phyloP scores from a whole-genome alignment of 2,888 invertebrate species.

The Noctua janthina region DNA sequence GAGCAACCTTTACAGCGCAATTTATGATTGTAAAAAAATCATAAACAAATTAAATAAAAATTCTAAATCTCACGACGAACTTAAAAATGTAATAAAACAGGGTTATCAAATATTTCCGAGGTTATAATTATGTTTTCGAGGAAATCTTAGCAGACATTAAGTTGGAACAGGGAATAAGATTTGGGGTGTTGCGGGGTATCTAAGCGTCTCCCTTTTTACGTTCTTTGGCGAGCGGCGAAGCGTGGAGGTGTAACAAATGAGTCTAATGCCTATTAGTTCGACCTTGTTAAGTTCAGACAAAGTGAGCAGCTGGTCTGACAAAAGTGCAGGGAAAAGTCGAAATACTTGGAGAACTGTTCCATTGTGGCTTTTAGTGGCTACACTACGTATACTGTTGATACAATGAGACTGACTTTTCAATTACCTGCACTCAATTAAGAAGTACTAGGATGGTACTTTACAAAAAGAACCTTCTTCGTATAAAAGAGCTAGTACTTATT shows the following conservation, averaged over 20 bases:
- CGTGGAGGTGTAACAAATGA: slow-evolving; percentile 87
- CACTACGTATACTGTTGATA: slow-evolving; percentile 34
- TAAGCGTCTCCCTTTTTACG: slow-evolving; percentile 80
- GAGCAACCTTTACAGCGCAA: slow-evolving; percentile 76
- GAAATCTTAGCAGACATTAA: slow-evolving; percentile 64
- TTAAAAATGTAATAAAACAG: slow-evolving; percentile 37
- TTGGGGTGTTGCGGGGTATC: slow-evolving; percentile 77
- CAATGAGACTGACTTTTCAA: slow-evolving; percentile 57
- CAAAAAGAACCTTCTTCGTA: slow-evolving; percentile 3
- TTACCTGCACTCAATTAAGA: slow-evolving; percentile 38
- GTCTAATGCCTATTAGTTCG: slow-evolving; percentile 87
- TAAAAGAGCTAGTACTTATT: too few relatives aligned
- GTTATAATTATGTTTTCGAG: slow-evolving; percentile 59
- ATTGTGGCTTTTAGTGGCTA: slow-evolving; percentile 59
- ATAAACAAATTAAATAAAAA: slow-evolving; percentile 51
- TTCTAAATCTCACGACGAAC: slow-evolving; percentile 29
- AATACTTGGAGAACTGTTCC: slow-evolving; percentile 68
- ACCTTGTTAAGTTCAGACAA: slow-evolving; percentile 87
- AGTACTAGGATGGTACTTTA: slow-evolving; percentile 19
- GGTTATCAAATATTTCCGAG: slow-evolving; percentile 51
- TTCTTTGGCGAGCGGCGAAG: slow-evolving; percentile 84
- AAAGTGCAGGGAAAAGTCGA: slow-evolving; percentile 80
- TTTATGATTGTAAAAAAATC: slow-evolving; percentile 67
- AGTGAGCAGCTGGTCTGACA: slow-evolving; percentile 80
- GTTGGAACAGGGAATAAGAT: slow-evolving; percentile 73